These are phyloP conservation scores for Numida meleagris DNA, from an alignment of 2,113 vertebrate genomes.

Conservation along the genomic window DNA sequence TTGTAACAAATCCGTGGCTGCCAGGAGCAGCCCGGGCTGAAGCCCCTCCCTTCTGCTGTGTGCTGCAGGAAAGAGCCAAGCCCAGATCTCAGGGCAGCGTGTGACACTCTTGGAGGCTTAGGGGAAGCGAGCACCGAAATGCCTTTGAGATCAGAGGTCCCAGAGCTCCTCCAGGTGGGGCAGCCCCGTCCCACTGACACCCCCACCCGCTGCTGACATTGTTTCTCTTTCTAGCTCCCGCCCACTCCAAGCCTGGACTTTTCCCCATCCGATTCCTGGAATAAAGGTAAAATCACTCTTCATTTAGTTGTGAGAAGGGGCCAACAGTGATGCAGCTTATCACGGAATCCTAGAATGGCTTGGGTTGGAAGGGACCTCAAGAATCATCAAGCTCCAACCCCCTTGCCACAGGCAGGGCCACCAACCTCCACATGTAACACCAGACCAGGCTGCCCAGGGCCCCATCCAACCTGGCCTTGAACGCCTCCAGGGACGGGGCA, in stretches of 20 bases:
- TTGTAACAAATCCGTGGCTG: neutral
- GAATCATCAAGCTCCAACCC: too few species aligned
- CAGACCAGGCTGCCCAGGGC: too few species aligned
- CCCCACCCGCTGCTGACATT: neutral
- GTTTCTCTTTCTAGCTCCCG: conserved; percentile 81
- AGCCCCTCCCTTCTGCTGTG: neutral
- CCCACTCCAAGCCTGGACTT: conserved; percentile 85
- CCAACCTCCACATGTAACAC: too few species aligned
- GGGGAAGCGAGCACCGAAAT: fast-evolving
- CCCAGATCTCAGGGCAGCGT: neutral
- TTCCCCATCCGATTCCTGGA: conserved; percentile 84
- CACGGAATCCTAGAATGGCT: too few species aligned
- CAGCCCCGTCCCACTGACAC: neutral
- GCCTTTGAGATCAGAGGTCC: neutral
- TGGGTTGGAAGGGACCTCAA: too few species aligned
- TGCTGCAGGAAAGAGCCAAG: neutral
- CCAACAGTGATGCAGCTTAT: neutral
- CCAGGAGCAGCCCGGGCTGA: neutral
- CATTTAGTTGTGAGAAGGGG: neutral
- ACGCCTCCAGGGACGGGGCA: too few species aligned
- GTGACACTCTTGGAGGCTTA: neutral
- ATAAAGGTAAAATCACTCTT: conserved; percentile 84
- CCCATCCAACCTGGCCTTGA: too few species aligned
- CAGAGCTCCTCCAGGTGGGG: neutral
- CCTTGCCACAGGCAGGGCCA: too few species aligned